Evolutionary conservation across 2,797 vertebrate species (phyloP), one percentile per base, ranked within the genome.

Genomic region (Lagodon rhomboides): DNA sequence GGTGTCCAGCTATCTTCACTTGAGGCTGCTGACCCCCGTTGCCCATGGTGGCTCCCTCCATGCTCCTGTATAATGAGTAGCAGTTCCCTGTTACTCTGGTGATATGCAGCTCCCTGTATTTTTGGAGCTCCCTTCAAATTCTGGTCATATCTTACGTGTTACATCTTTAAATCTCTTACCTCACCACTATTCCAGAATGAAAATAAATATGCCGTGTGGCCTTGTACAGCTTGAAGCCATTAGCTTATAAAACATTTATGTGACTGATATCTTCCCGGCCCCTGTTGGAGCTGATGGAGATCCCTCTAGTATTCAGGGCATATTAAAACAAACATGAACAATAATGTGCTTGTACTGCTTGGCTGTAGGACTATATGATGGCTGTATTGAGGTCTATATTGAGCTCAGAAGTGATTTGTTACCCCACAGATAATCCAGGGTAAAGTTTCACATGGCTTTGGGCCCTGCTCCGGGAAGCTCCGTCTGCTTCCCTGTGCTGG

Each of bases 401-500:
- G 59, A 73, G 80, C 70, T 50, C 62, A 12, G 58, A 68, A 41
- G 56, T 55, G 75, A 77, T 85, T 78, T 82, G 80, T 85, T 63
- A 23, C 64, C 55, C 25, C 34, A 0, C 63, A 71, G 34, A 67
- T 74, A 68, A 68, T 70, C 68, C 65, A 23, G 65, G 60, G 56
- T 82, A 63, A 23, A 51, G 53, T 85, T 82, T 85, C 79, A 67
- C 79, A 74, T 63, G 62, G 61, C 27, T 70, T 56, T 18, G 51
- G 72, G 75, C 43, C 8, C 22, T 25, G 51, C 55, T 84, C 68
- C 51, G 55, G 59, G 30, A 67, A 65, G 38, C 60, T 58, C 66
- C 30, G 68, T 86, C 77, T 89, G 77, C n/a, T 84, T 87, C 75
- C 54, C 73, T 76, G 71, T 79, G 55, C 71, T 73, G 20, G 79